A percentile compares a stretch with the other conserved stretches of the same genome.
These are phyloP conservation scores for Ischnura elegans DNA, from an alignment of 2,888 invertebrate species.

Conservation along the genomic window DNA sequence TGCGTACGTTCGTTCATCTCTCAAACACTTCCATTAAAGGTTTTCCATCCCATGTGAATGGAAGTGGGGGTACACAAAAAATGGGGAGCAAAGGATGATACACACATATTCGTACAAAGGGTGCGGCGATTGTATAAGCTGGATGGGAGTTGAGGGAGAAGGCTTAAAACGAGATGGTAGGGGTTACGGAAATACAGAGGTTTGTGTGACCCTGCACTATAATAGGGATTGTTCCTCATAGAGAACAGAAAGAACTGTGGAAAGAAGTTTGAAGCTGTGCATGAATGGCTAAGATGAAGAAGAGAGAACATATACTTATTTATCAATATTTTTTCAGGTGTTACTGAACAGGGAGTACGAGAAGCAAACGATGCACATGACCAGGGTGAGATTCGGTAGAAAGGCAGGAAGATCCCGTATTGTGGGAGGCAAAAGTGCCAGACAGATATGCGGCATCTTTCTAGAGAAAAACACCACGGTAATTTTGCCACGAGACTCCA, in stretches of 20 bases:
- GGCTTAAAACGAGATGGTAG: neutral
- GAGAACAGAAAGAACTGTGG: neutral
- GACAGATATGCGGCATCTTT: neutral
- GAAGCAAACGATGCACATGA: neutral
- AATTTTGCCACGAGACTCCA: neutral
- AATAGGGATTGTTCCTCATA: neutral
- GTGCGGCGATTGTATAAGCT: slow-evolving; percentile 25
- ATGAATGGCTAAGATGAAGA: neutral
- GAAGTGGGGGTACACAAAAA: slow-evolving; percentile 39
- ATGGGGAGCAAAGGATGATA: neutral
- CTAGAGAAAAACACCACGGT: neutral
- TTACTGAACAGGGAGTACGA: neutral
- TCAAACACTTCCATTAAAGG: slow-evolving; percentile 10
- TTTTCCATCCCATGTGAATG: neutral
- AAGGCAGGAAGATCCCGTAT: neutral
- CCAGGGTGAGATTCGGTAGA: neutral
- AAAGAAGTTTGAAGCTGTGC: neutral
- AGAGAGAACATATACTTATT: too few relatives aligned
- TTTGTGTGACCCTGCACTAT: neutral
- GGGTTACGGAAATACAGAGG: neutral
- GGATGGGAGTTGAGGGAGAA: slow-evolving; percentile 14
- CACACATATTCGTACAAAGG: slow-evolving; percentile 42
- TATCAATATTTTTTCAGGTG: neutral
- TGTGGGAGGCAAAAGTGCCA: neutral
- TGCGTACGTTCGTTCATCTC: neutral